These are phyloP conservation scores for Apteryx mantelli DNA, from an alignment of 2,113 vertebrate species.

Conservation along the genomic window DNA sequence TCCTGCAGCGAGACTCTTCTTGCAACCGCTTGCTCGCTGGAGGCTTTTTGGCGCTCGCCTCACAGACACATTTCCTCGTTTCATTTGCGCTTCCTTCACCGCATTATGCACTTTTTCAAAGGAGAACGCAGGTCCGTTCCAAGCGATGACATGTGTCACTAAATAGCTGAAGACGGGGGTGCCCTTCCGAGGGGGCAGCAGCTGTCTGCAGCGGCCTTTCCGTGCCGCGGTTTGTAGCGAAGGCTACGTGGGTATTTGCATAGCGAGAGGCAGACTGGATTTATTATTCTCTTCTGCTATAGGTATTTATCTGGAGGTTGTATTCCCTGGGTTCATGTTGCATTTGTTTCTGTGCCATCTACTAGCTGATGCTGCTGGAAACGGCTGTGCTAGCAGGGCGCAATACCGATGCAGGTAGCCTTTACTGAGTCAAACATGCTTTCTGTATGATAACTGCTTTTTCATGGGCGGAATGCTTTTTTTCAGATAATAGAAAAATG, in stretches of 20 bases:
- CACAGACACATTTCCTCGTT: rapidly evolving
- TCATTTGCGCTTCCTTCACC: neutral
- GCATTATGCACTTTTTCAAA: neutral
- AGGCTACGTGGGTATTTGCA: rapidly evolving
- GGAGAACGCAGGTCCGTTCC: neutral
- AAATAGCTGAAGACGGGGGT: neutral
- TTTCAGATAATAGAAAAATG: neutral
- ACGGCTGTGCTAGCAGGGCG: neutral
- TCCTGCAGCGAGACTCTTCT: neutral
- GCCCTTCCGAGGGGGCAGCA: neutral
- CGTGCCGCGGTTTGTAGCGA: neutral
- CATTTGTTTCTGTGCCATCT: neutral
- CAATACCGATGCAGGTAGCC: neutral
- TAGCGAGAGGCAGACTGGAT: neutral
- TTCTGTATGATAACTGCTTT: neutral
- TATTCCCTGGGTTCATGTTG: neutral
- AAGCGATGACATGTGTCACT: neutral
- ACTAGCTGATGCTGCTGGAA: neutral
- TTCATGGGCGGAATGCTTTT: neutral
- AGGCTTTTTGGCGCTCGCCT: neutral
- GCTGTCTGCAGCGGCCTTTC: neutral
- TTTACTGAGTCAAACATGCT: neutral
- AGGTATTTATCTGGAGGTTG: neutral
- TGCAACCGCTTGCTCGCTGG: neutral
- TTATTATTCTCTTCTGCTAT: neutral